Conservation (phyloP, 2,888 invertebrate species). For the Escarpia spicata region DNA sequence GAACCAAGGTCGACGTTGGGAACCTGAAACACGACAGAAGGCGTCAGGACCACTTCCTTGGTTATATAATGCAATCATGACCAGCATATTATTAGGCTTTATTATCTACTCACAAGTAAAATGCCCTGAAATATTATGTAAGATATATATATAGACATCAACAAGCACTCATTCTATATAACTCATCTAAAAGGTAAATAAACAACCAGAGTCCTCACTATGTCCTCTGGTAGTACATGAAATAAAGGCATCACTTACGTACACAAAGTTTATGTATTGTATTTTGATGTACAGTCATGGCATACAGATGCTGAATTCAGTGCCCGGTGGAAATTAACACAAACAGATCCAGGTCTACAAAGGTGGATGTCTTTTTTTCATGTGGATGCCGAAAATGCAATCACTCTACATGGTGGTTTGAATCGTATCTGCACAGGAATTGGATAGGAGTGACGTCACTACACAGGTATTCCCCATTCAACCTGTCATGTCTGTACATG, state of each 20-base stretch:
- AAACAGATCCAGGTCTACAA: too few relatives aligned
- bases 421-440: too few relatives aligned
- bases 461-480: too few relatives aligned
- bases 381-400: too few relatives aligned
- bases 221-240: not conserved
- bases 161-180: not conserved
- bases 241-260: not conserved
- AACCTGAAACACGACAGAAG: slow-evolving; percentile 34
- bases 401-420: too few relatives aligned
- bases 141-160: not conserved
- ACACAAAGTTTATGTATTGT: not conserved
- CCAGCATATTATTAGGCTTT: not conserved
- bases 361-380: too few relatives aligned
- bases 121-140: not conserved
- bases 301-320: not conserved
- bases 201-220: not conserved
- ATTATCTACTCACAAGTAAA: not conserved
- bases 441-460: too few relatives aligned
- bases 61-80: not conserved
- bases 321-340: too few relatives aligned
- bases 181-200: not conserved
- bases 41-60: not conserved
- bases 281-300: not conserved
- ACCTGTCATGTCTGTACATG: too few relatives aligned
- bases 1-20: slow-evolving; percentile 51